Evolutionary conservation across 2,113 vertebrate genomes (phyloP).

Genomic region (Ivindomyrus marchei): DNA sequence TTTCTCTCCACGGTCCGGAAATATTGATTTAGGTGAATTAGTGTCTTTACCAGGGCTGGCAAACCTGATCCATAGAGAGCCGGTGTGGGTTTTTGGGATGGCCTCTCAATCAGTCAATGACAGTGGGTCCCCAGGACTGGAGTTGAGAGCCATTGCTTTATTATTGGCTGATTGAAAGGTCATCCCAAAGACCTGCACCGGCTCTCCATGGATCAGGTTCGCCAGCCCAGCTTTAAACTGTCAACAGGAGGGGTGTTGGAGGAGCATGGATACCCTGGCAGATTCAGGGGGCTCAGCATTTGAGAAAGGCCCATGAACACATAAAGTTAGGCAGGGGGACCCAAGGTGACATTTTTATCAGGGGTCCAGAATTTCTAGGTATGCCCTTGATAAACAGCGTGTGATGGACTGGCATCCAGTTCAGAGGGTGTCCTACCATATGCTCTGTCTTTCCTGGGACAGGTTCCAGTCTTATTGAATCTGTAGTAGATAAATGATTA

Average conservation of each 20-base stretch:
- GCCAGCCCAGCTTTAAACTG: neutral
- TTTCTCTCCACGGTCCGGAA: neutral
- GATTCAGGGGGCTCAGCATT: neutral
- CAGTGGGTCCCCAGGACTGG: no score
- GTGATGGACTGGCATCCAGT: neutral
- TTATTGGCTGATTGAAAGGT: neutral
- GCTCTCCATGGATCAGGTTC: neutral
- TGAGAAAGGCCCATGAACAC: neutral
- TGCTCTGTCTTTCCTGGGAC: neutral
- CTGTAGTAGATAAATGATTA: neutral
- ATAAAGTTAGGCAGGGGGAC: neutral
- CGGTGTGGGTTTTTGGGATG: no score
- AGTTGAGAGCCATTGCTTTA: neutral
- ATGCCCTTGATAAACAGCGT: neutral
- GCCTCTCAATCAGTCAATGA: no score
- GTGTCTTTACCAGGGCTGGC: neutral
- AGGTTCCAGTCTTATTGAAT: neutral
- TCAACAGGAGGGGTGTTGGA: neutral
- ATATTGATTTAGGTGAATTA: neutral
- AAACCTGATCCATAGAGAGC: neutral
- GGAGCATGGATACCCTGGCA: neutral
- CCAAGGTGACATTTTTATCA: neutral
- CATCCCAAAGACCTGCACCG: neutral
- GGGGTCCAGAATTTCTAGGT: neutral
- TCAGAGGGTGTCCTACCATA: neutral